phyloP scores from a whole-genome alignment of 2,888 invertebrate species.

The Drosophila neotestacea region DNA sequence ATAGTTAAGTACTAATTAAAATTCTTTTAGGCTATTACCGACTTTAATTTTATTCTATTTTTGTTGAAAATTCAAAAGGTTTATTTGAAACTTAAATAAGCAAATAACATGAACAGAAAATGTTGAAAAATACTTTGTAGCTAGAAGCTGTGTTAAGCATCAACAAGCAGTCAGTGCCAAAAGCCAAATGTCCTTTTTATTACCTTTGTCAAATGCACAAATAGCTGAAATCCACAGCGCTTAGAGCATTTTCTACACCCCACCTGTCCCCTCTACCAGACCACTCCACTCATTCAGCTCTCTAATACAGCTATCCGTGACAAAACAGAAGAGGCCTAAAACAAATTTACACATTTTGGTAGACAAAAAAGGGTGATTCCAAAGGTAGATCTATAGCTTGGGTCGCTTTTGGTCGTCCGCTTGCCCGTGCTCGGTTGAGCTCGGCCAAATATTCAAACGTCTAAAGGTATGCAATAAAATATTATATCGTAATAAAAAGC shows the following conservation, averaged over 20 bases:
- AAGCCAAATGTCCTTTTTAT: conserved; percentile 77
- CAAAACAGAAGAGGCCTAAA: conserved; percentile 60
- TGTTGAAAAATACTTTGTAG: conserved; percentile 61
- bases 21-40: background rate
- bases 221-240: conserved; percentile 73
- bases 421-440: conserved; percentile 17
- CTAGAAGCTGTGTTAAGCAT: conserved; percentile 57
- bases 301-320: conserved; percentile 48
- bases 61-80: conserved; percentile 41
- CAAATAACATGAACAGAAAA: conserved; percentile 34
- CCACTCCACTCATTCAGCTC: background rate
- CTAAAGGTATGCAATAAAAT: conserved; percentile 78
- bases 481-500: conserved; percentile 79
- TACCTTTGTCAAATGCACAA: conserved; percentile 82
- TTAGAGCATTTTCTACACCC: conserved; percentile 26
- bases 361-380: conserved; percentile 61
- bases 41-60: conserved; percentile 19
- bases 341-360: conserved; percentile 80
- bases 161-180: conserved; percentile 69
- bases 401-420: conserved; percentile 19
- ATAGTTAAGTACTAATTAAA: too few species aligned
- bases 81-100: conserved; percentile 32
- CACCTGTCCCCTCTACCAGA: background rate
- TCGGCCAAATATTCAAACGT: conserved; percentile 70
- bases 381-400: conserved; percentile 44